Evolutionary conservation across 2,113 vertebrate species (phyloP).

Genomic region (Pomatostomus ruficeps): DNA sequence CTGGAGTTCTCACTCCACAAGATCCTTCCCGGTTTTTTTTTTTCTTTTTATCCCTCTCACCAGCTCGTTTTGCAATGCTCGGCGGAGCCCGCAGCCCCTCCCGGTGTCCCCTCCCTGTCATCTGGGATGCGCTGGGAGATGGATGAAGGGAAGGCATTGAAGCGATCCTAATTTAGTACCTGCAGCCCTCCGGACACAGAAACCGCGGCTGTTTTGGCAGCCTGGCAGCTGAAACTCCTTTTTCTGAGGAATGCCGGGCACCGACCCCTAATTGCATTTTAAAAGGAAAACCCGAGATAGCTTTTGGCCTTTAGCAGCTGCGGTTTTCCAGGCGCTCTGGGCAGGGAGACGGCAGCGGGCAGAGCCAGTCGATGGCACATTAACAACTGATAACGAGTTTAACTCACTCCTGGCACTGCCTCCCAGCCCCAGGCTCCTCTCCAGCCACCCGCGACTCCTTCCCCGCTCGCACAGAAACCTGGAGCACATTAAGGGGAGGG

Average conservation of each 20-base stretch:
- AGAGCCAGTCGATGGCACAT: neutral
- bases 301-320: neutral
- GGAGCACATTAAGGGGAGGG: constrained; percentile 17
- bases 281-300: neutral
- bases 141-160: neutral
- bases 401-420: neutral
- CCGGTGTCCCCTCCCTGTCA: neutral
- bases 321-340: neutral
- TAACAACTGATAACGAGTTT: neutral
- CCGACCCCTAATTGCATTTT: neutral
- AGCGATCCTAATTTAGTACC: neutral
- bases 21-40: neutral
- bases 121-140: neutral
- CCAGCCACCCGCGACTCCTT: neutral
- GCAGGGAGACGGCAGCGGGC: neutral
- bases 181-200: neutral
- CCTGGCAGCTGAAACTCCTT: neutral
- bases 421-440: neutral
- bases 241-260: neutral
- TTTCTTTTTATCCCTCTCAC: neutral
- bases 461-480: neutral
- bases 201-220: neutral
- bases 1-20: neutral
- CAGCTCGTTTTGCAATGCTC: neutral
- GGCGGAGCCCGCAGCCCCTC: neutral